Percentiles rank a stretch among this genome's conserved stretches.
phyloP scores from a whole-genome alignment of 1,140 invertebrate species.

The Chironomus tepperi region DNA sequence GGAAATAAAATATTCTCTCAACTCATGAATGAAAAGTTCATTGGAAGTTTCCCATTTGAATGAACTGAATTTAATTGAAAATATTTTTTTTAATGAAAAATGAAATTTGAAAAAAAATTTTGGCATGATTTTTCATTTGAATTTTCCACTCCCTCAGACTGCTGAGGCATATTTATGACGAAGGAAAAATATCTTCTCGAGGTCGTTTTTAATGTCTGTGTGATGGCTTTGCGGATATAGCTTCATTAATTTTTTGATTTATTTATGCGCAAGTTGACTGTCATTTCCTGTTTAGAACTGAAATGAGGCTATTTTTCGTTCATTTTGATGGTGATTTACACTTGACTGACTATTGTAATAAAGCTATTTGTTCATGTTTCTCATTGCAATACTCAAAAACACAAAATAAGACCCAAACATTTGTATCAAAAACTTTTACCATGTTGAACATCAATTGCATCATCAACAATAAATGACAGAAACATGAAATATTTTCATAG shows the following conservation, averaged over 20 bases:
- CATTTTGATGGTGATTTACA: too few species aligned
- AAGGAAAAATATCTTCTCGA: not conserved
- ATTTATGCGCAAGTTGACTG: not conserved
- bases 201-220: too few species aligned
- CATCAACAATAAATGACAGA: constrained; percentile 22
- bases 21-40: not conserved
- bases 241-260: not conserved
- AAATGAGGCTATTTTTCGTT: too few species aligned
- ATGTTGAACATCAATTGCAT: constrained; percentile 13
- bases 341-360: too few species aligned
- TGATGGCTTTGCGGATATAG: too few species aligned
- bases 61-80: not conserved
- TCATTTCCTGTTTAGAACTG: not conserved
- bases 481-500: constrained; percentile 11
- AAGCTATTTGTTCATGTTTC: too few species aligned
- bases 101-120: too few species aligned
- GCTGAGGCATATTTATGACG: not conserved
- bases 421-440: not conserved
- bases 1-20: not conserved
- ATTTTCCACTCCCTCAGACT: not conserved
- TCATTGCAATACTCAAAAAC: not conserved
- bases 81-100: not conserved
- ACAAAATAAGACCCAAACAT: not conserved
- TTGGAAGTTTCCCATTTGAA: not conserved
- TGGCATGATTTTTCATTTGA: too few species aligned